Evolutionary conservation across 2,888 invertebrate genomes (phyloP), one percentile per base, ranked within the genome.

Genomic region (Pammene fasciana): DNA sequence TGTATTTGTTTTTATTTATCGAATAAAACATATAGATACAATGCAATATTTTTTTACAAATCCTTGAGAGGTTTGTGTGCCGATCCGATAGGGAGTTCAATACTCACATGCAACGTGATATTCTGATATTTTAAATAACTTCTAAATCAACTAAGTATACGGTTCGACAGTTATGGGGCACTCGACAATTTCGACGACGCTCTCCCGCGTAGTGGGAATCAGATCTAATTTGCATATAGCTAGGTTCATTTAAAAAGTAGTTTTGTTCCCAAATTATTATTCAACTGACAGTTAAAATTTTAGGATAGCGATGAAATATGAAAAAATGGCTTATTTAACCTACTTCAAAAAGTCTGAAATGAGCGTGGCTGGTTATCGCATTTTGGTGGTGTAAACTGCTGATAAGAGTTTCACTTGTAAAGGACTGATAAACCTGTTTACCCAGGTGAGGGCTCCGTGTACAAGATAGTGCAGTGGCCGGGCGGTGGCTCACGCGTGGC

Each of bases 381-480:
- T 38, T 38, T 38, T 38, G 7, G 38, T 7, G 9, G 8, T 7
- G 7, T 7, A 9, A 2, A 38, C 9, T 38, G 38, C 1, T 41
- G 11, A 56, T 56, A 41, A 41, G 55, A 14, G 26, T 10, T 9
- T 55, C 8, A 38, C 38, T 56, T 14, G 10, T 55, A 8, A 8
- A 10, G 11, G 26, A 13, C 13, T 45, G 34, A 48, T 16, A 48
- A 61, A 36, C 10, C 36, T 0, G 6, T 65, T 70, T 60, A 13
- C 9, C 38, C 77, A 94, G 94, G 89, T 82, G 93, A 92, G 65
- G 94, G 94, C 0, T 92, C 93, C 72, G 93, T 95, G 54, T 94
- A 94, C 84, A 95, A 95, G 82, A 91, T 95, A 82, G 94, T 94
- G 55, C 94, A 95, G 75, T 94, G 94, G 94, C 87, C 89, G 55